Evolutionary conservation across 2,113 vertebrate genomes (phyloP).

Genomic region (Myanophis thanlyinensis): DNA sequence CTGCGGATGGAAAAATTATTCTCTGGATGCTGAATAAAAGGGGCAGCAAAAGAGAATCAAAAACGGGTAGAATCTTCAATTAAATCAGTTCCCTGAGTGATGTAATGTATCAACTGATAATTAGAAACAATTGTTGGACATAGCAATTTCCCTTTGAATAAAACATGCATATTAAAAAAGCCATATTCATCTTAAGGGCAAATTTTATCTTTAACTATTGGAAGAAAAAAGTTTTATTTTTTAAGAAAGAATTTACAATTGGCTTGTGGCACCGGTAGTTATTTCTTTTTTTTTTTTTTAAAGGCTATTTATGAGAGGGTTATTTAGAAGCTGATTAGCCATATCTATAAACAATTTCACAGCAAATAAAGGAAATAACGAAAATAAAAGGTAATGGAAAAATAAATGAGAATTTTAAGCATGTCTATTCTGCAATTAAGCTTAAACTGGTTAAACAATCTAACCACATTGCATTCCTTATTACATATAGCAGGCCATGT

Average conservation of each 20-base stretch:
- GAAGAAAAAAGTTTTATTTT: constrained; percentile 39
- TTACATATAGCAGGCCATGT: constrained; percentile 75
- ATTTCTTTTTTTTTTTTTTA: background rate
- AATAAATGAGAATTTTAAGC: constrained; percentile 68
- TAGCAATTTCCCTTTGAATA: background rate
- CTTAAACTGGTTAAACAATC: constrained; percentile 51
- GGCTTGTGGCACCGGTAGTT: constrained; percentile 63
- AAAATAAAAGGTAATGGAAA: constrained; percentile 73
- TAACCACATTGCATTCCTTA: constrained; percentile 61
- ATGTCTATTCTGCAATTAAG: constrained; percentile 67
- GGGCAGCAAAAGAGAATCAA: background rate
- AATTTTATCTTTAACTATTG: constrained; percentile 23
- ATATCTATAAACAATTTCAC: constrained; percentile 77
- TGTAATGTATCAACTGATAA: constrained; percentile 5
- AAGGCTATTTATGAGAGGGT: constrained; percentile 78
- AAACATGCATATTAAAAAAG: background rate
- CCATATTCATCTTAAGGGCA: constrained; percentile 31
- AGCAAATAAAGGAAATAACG: constrained; percentile 75
- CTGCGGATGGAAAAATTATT: background rate
- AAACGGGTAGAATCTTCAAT: background rate
- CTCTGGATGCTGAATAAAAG: background rate
- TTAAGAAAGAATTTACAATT: constrained; percentile 51
- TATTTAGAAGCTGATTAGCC: constrained; percentile 81
- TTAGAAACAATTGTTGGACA: constrained; percentile 12
- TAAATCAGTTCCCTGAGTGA: constrained; percentile 7